Conservation (phyloP, 2,888 invertebrate genomes). For the Germaria angustata region DNA sequence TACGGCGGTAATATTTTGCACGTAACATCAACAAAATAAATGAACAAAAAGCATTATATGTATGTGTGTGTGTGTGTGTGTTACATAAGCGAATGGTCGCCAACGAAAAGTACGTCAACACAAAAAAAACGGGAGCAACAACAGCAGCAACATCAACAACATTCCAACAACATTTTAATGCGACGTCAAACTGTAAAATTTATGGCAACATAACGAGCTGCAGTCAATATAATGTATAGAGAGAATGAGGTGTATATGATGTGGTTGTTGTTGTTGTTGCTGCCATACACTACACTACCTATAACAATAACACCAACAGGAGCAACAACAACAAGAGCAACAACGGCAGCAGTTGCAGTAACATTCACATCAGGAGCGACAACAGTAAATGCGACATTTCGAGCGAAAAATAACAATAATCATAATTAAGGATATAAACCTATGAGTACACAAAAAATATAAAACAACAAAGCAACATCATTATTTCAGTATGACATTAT, state of each 20-base stretch:
- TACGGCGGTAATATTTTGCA: conserved; percentile 53
- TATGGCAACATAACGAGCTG: conserved; percentile 69
- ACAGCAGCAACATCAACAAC: conserved; percentile 53
- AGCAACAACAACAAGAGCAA: conserved; percentile 42
- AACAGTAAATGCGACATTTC: conserved; percentile 76
- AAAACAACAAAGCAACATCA: conserved; percentile 21
- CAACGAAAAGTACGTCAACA: conserved; percentile 27
- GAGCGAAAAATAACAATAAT: conserved; percentile 77
- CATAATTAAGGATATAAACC: conserved; percentile 77
- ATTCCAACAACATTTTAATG: conserved; percentile 67
- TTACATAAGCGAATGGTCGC: conserved; percentile 47
- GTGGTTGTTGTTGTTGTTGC: conserved; percentile 26
- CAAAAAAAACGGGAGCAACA: conserved; percentile 12
- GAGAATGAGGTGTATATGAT: conserved; percentile 38
- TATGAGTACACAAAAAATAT: conserved; percentile 51
- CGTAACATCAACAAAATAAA: conserved; percentile 42
- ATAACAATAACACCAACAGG: neutral
- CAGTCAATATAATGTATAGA: conserved; percentile 64
- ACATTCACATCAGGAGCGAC: conserved; percentile 54
- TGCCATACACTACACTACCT: conserved; percentile 25
- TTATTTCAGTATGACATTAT: conserved; percentile 52
- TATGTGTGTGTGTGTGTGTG: neutral
- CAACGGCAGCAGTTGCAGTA: conserved; percentile 64
- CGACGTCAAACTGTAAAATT: conserved; percentile 67
- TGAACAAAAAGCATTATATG: neutral